Percentiles rank a stretch among this genome's conserved stretches.
phyloP scores from a whole-genome alignment of 2,797 vertebrate genomes.

The Thripadectes ignobilis region DNA sequence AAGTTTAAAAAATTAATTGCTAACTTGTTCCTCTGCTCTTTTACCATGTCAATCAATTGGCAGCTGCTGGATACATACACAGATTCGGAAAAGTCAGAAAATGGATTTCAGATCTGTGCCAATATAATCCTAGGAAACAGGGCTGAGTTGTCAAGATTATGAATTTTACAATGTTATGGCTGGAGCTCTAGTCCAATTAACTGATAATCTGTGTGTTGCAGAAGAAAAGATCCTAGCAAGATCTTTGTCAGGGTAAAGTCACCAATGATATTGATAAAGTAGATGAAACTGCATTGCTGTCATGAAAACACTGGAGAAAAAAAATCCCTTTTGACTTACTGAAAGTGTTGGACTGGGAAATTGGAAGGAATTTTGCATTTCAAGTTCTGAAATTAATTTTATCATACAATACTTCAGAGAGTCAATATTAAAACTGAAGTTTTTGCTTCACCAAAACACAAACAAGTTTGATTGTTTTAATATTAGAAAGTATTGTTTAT shows the following conservation, averaged over 20 bases:
- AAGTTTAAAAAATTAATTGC: background rate
- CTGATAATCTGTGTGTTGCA: background rate
- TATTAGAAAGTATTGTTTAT: background rate
- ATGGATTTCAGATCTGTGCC: background rate
- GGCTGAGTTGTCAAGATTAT: background rate
- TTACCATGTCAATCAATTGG: background rate
- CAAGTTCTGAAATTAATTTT: background rate
- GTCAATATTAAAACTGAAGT: background rate
- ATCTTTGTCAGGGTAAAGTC: background rate
- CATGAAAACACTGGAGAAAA: background rate
- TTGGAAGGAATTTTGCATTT: background rate
- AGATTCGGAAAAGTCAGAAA: background rate
- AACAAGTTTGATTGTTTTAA: background rate
- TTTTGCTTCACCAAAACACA: background rate
- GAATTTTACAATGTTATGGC: background rate
- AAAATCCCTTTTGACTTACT: background rate
- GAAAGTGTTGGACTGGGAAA: background rate
- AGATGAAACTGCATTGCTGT: background rate
- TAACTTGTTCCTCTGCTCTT: background rate
- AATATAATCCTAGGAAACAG: background rate
- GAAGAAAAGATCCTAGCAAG: background rate
- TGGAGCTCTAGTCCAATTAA: background rate
- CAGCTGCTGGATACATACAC: background rate
- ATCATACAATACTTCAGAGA: background rate
- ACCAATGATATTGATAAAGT: background rate